Percentiles rank a stretch among this genome's conserved stretches.
phyloP scores from a whole-genome alignment of 2,797 vertebrate species.

The Pipistrellus pipistrellus region DNA sequence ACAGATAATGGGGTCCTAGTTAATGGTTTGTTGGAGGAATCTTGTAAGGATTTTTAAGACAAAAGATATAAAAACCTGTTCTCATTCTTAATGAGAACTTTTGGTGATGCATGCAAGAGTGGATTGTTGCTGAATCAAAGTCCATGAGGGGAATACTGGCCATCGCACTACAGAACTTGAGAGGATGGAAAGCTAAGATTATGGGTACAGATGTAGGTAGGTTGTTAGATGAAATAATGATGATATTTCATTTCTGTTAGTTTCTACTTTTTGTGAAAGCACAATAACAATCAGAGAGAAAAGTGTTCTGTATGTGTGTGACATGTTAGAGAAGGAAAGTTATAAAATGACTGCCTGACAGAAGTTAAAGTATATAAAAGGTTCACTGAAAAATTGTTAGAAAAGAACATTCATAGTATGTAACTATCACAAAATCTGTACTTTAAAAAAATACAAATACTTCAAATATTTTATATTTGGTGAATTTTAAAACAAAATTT shows the following conservation, averaged over 20 bases:
- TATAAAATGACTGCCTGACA: neutral
- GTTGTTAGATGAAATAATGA: neutral
- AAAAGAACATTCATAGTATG: neutral
- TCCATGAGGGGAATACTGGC: neutral
- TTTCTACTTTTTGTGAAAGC: constrained; percentile 41
- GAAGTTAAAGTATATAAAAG: neutral
- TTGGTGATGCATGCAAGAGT: neutral
- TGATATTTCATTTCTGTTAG: neutral
- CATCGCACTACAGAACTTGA: neutral
- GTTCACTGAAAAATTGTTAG: neutral
- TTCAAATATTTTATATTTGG: neutral
- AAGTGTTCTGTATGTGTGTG: neutral
- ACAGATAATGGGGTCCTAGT: neutral
- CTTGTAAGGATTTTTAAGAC: neutral
- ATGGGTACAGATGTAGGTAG: neutral
- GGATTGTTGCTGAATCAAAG: neutral
- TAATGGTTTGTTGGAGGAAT: neutral
- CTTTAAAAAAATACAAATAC: neutral
- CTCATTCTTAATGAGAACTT: neutral
- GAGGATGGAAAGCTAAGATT: neutral
- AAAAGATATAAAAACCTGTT: neutral
- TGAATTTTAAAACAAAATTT: neutral
- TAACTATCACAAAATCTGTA: neutral
- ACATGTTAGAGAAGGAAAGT: neutral
- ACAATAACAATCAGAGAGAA: neutral